phyloP scores from a whole-genome alignment of 2,113 vertebrate genomes.

The Pogonocichla stellata region DNA sequence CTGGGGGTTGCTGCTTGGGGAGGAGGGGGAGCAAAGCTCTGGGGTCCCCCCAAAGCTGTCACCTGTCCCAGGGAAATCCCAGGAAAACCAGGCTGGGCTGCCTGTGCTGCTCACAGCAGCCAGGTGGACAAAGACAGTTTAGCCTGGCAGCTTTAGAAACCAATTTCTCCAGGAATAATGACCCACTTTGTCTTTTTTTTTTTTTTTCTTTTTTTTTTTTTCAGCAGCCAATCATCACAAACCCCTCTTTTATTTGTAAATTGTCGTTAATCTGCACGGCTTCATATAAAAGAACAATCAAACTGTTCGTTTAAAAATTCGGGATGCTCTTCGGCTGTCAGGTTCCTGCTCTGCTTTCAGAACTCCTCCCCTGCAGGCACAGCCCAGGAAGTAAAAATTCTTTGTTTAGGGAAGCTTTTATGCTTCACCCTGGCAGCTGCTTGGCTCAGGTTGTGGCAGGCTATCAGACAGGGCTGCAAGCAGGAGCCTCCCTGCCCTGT shows the following conservation, averaged over 20 bases:
- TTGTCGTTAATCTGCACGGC: constrained; percentile 65
- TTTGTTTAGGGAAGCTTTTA: constrained; percentile 72
- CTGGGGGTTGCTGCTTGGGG: neutral
- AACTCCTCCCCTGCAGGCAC: constrained; percentile 69
- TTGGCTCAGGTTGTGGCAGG: constrained; percentile 52
- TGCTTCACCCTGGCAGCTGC: constrained; percentile 71
- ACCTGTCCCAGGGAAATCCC: neutral
- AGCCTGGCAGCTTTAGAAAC: neutral
- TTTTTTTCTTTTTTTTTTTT: neutral
- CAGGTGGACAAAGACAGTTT: neutral
- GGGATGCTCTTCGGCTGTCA: constrained; percentile 55
- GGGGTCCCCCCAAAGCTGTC: neutral
- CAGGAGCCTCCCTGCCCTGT: neutral
- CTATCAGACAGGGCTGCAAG: constrained; percentile 37
- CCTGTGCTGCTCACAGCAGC: neutral
- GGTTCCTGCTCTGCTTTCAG: constrained; percentile 67
- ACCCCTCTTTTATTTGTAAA: constrained; percentile 57
- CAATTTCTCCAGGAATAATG: neutral
- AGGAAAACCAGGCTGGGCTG: neutral
- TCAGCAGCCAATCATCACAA: neutral
- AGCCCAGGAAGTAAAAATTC: constrained; percentile 68
- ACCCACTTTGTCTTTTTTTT: neutral
- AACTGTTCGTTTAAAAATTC: constrained; percentile 43
- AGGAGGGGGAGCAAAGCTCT: neutral
- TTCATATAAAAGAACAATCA: constrained; percentile 63